These are phyloP conservation scores for Odontomachus brunneus DNA, from an alignment of 1,140 invertebrate genomes.

Conservation along the genomic window DNA sequence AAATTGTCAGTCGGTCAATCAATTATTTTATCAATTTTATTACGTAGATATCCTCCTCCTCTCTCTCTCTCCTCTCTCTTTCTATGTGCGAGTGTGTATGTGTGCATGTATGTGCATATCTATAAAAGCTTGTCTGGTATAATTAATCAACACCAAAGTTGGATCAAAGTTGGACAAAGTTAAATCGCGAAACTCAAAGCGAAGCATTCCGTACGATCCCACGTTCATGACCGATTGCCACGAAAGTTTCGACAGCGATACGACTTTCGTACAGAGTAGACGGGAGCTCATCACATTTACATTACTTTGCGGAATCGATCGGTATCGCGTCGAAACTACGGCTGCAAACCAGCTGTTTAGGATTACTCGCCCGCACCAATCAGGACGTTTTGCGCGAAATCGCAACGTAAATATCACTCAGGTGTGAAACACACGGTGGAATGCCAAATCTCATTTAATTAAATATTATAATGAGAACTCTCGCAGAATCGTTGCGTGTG, in stretches of 20 bases:
- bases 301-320: slow-evolving; percentile 46
- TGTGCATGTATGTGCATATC: background rate
- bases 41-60: background rate
- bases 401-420: slow-evolving; percentile 21
- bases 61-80: no score
- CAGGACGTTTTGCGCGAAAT: slow-evolving; percentile 10
- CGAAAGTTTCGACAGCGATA: slow-evolving; percentile 55
- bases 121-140: slow-evolving; percentile 28
- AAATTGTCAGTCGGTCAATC: background rate
- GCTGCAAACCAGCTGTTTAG: slow-evolving; percentile 53
- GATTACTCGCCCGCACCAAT: slow-evolving; percentile 33
- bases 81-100: no score
- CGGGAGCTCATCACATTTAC: slow-evolving; percentile 48
- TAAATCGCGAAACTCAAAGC: slow-evolving; percentile 37
- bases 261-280: slow-evolving; percentile 36
- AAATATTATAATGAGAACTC: no score
- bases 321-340: slow-evolving; percentile 36
- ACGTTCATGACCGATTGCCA: slow-evolving; percentile 55
- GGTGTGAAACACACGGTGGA: background rate
- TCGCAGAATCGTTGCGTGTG: no score
- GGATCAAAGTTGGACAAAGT: slow-evolving; percentile 38
- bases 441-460: background rate
- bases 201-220: slow-evolving; percentile 20
- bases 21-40: slow-evolving; percentile 20
- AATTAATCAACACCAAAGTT: slow-evolving; percentile 55